Evolutionary conservation across 2,888 invertebrate species (phyloP).

Genomic region (Gryllus longicercus): DNA sequence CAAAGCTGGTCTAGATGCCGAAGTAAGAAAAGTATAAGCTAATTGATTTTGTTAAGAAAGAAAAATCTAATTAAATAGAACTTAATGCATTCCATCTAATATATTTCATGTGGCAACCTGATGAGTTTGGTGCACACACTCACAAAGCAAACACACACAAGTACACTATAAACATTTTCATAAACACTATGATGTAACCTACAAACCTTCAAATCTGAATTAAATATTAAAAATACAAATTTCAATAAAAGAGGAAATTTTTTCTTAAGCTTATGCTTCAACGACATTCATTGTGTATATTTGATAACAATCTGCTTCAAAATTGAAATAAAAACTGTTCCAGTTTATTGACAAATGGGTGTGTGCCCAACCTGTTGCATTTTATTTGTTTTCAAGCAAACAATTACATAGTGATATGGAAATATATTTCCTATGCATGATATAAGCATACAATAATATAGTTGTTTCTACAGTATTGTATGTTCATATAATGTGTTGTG

Average conservation of each 20-base stretch:
- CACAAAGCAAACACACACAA: conserved; percentile 5
- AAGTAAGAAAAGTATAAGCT: conserved; percentile 27
- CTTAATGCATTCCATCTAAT: conserved; percentile 29
- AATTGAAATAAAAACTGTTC: not conserved
- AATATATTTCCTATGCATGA: conserved; percentile 26
- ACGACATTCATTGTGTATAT: not conserved
- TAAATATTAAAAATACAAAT: not conserved
- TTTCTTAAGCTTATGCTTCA: conserved; percentile 23
- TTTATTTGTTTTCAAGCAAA: conserved; percentile 22
- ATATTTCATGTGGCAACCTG: conserved; percentile 28
- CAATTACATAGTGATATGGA: conserved; percentile 27
- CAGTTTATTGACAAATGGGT: not conserved
- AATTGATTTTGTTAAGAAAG: conserved; percentile 31
- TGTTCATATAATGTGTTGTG: conserved; percentile 26
- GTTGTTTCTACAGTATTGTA: conserved; percentile 24
- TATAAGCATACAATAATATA: conserved; percentile 28
- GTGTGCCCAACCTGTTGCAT: conserved; percentile 6
- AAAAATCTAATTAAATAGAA: conserved; percentile 26
- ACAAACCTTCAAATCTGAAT: not conserved
- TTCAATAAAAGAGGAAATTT: conserved; percentile 22
- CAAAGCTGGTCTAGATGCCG: conserved; percentile 35
- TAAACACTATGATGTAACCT: not conserved
- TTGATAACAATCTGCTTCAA: not conserved
- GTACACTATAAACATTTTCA: not conserved
- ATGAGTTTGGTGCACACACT: conserved; percentile 28